Base-by-base conservation (phyloP, 2,113 vertebrate species). In the Aphyosemion australe region DNA sequence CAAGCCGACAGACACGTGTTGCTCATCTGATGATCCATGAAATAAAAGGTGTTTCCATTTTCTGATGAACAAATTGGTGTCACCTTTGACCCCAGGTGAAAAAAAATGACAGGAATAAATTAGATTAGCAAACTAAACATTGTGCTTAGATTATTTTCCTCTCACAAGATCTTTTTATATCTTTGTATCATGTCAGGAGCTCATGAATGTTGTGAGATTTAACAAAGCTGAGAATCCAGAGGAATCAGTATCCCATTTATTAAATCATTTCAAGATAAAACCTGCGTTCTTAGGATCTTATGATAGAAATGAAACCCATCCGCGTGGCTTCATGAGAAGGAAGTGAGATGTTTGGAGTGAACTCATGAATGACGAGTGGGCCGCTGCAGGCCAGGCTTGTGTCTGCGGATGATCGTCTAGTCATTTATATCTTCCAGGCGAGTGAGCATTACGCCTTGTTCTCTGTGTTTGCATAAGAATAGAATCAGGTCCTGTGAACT, bases 401-500 rank as follows among this genome's bases (percentile, higher is more conserved):
- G 84, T 75, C 88, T 88, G 90, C 79, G 91, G 85, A 95, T 95
- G 94, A 95, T 91, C 91, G 94, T 94, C 92, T 92, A 94, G 94
- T 94, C 94, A 94, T 96, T 96, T 96, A 95, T 96, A 94, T 96
- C 94, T 96, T 95, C 95, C 94, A 95, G 94, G 92, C 92, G 92
- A 94, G 90, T 94, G 92, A 94, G 93, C 94, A 93, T 93, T 92
- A 89, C 90, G 88, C 93, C 87, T 91, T 92, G 91, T 92, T 92
- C 91, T 92, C 88, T 84, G 88, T 81, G 91, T 98, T 97, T 96
- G 94, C 97, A 97, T 97, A 92, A 98, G 95, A 98, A 97, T 95
- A 90, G 94, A 93, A 92, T 84, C 80, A 92, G 94, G 93, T 93
- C 95, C 95, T 94, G 95, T 94, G 95, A 96, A 94, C 95, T 95